Conservation (phyloP, 2,113 vertebrate genomes). For the Tautogolabrus adspersus region DNA sequence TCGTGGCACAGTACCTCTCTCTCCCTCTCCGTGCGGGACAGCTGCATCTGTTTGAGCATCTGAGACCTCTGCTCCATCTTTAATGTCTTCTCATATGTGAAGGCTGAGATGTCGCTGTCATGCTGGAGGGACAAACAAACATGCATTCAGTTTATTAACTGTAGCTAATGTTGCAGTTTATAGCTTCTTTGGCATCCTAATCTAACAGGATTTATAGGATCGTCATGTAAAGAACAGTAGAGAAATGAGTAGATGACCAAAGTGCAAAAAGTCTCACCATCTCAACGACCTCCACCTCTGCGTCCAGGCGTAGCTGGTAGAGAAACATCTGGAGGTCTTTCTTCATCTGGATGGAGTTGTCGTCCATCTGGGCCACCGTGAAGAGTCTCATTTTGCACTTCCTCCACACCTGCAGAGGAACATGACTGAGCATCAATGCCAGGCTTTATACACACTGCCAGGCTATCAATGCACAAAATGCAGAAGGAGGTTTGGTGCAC, state of each 20-base stretch:
- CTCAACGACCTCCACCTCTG: conserved; percentile 96
- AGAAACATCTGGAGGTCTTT: conserved; percentile 95
- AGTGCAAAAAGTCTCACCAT: conserved; percentile 85
- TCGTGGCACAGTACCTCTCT: conserved; percentile 86
- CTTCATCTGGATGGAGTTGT: conserved; percentile 99
- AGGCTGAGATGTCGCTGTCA: conserved; percentile 95
- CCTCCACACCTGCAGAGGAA: conserved; percentile 89
- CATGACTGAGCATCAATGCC: background rate
- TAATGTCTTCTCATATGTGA: conserved; percentile 96
- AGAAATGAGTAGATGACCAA: too few relatives aligned
- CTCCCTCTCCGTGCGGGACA: conserved; percentile 92
- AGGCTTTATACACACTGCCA: too few relatives aligned
- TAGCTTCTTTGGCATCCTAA: too few relatives aligned
- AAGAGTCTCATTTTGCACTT: conserved; percentile 97
- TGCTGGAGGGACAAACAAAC: conserved; percentile 78
- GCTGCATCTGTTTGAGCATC: conserved; percentile 97
- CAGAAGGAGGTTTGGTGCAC: too few relatives aligned
- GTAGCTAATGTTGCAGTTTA: too few relatives aligned
- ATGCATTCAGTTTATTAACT: background rate
- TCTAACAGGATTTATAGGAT: too few relatives aligned
- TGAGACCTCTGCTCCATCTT: conserved; percentile 98
- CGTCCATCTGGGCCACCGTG: conserved; percentile 94
- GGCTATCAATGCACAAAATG: too few relatives aligned
- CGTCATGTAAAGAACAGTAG: too few relatives aligned
- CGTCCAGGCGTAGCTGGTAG: conserved; percentile 92